phyloP scores from a whole-genome alignment of 2,797 vertebrate species.

The Chaunax sp. region DNA sequence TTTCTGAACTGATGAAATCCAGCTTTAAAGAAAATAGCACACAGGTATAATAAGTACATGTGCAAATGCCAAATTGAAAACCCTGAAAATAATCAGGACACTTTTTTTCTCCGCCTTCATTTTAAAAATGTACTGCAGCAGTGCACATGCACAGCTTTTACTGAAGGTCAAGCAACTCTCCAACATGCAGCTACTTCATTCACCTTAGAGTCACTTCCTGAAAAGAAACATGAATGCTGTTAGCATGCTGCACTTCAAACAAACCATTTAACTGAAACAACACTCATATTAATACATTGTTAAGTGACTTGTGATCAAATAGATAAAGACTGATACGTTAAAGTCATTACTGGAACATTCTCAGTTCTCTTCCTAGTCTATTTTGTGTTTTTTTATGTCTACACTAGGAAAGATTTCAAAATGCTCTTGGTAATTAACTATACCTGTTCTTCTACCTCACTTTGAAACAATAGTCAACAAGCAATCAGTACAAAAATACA shows the following conservation, averaged over 20 bases:
- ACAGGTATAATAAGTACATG: no score
- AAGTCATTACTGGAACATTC: conserved; percentile 27
- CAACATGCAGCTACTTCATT: conserved; percentile 42
- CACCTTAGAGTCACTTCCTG: conserved; percentile 13
- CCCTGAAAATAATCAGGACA: conserved; percentile 2
- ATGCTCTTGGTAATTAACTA: neutral
- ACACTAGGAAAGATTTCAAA: conserved; percentile 18
- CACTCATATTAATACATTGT: conserved; percentile 14
- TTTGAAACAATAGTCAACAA: conserved; percentile 22
- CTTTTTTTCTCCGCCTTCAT: neutral
- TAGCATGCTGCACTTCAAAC: conserved; percentile 36
- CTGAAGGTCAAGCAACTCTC: conserved; percentile 16
- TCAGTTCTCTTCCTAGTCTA: neutral
- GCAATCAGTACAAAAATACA: conserved; percentile 49
- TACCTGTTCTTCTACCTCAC: conserved; percentile 6
- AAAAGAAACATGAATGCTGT: neutral
- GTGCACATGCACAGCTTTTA: conserved; percentile 34
- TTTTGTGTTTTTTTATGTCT: conserved; percentile 4
- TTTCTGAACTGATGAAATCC: no score
- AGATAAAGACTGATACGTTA: neutral
- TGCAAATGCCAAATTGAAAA: no score
- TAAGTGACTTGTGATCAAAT: conserved; percentile 14
- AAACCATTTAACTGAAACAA: conserved; percentile 5
- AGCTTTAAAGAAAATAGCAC: no score
- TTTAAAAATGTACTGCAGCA: conserved; percentile 11